Evolutionary conservation across 2,888 invertebrate species (phyloP), one percentile per base, ranked within the genome.

Genomic region (Serripes groenlandicus): DNA sequence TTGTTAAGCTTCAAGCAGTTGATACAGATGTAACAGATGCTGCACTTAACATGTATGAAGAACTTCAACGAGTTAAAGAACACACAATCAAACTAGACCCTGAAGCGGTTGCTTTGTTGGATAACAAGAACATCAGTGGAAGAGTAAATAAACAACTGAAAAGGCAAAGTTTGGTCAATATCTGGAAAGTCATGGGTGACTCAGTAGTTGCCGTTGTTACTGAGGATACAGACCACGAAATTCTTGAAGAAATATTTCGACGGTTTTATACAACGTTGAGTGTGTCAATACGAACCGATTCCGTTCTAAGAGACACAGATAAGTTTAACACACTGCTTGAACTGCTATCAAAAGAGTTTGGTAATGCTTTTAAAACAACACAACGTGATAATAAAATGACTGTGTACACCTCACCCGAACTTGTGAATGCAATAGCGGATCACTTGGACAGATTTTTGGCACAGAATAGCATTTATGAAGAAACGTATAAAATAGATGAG

Each of bases 11-110:
- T 18, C 66, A 42, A 34, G 81, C 78, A 18, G 34, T 21, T 15
- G 78, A 74, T 30, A 23, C 37, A 9, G 35, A 35, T 2, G 66
- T 82, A 4, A 30, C 49, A 37, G 37, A 37, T 1, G 77, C 70
- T 34, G 30, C 28, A 54, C 34, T 78, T 37, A n/a, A 21, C 21
- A 71, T 82, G 70, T 77, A 54, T 58, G 66, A 77, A 77, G 18
- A 30, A 26, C 49, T 82, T 30, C 23, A 78, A 64, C 35, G 64
- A 30, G 74, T 75, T 21, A 69, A 49, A 34, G n/a, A 60, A 26
- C 26, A 37, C 28, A 60, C 62, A 26, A 42, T 78, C 18, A 15
- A 68, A 32, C 30, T 82, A 9, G 78, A 58, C 21, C 23, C 23
- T 1, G 81, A 75, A 49, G 26, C 56, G 23, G 26, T 35, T 15